Conservation (phyloP, 2,888 invertebrate species). For the Branchipolynoe longqiensis region DNA sequence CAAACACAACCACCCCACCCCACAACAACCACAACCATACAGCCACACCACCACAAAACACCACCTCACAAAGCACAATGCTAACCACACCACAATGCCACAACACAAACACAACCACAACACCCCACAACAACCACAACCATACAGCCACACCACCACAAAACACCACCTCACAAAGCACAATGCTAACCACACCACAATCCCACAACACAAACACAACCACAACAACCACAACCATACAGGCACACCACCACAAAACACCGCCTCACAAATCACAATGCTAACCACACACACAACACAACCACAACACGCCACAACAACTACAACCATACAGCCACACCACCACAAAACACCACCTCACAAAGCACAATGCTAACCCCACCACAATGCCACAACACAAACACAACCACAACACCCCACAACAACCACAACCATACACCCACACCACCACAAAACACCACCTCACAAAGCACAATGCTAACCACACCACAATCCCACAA, state of each 20-base stretch:
- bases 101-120: not conserved
- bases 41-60: too few species aligned
- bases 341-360: not conserved
- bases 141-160: not conserved
- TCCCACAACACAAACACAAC: not conserved
- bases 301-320: not conserved
- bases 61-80: not conserved
- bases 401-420: too few species aligned
- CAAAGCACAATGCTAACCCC: not conserved
- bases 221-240: not conserved
- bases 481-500: too few species aligned
- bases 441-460: too few species aligned
- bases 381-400: not conserved
- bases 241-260: not conserved
- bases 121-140: not conserved
- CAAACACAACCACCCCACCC: too few species aligned
- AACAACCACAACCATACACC: too few species aligned
- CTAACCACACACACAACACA: not conserved
- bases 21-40: too few species aligned
- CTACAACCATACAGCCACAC: not conserved
- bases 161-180: not conserved
- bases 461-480: too few species aligned
- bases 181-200: not conserved
- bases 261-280: not conserved
- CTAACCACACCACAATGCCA: not conserved